These are phyloP conservation scores for Meteorus cinctellus DNA, from an alignment of 2,888 invertebrate genomes.

Conservation along the genomic window DNA sequence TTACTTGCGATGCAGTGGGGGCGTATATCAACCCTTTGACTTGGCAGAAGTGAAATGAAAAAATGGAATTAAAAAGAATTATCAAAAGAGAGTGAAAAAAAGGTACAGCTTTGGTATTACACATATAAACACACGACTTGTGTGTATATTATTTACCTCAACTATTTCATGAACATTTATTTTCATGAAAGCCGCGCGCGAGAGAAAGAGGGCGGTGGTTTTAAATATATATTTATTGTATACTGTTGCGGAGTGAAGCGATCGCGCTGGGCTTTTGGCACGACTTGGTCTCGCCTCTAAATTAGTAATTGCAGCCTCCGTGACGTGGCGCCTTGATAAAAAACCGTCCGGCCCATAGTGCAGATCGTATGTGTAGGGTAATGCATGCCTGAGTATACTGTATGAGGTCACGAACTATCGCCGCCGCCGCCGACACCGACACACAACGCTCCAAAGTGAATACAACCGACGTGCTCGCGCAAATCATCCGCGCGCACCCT, in stretches of 20 bases:
- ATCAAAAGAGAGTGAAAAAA: neutral
- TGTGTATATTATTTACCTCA: neutral
- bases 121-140: neutral
- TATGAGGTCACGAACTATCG: conserved; percentile 42
- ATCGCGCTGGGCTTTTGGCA: conserved; percentile 62
- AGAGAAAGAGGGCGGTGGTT: conserved; percentile 64
- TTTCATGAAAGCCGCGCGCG: conserved; percentile 26
- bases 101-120: neutral
- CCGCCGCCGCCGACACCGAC: conserved; percentile 22
- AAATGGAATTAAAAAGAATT: neutral
- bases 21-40: conserved; percentile 31
- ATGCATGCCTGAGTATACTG: conserved; percentile 23
- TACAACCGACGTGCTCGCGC: conserved; percentile 40
- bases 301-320: conserved; percentile 72
- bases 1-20: conserved; percentile 11
- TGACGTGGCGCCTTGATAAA: conserved; percentile 66
- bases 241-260: conserved; percentile 54
- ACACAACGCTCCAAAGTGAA: conserved; percentile 44
- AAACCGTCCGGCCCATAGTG: conserved; percentile 19
- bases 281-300: conserved; percentile 72
- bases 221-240: conserved; percentile 27
- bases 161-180: conserved; percentile 24
- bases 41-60: neutral
- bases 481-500: conserved; percentile 36
- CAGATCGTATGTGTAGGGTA: conserved; percentile 10